phyloP scores from a whole-genome alignment of 2,888 invertebrate genomes.

The Catocala nupta region DNA sequence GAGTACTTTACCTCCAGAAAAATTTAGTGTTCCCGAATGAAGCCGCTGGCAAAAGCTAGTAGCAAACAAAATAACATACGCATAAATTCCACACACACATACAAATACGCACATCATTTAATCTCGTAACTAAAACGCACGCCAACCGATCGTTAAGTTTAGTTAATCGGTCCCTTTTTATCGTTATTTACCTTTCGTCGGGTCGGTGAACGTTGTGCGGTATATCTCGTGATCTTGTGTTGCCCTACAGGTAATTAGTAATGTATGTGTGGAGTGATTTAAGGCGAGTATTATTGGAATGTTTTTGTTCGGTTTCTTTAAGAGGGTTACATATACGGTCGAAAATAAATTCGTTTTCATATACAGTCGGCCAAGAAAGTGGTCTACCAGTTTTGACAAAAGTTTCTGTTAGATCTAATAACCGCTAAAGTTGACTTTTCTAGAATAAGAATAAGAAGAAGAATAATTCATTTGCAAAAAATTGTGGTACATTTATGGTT shows the following conservation, averaged over 20 bases:
- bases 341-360: no score
- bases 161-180: slow-evolving; percentile 58
- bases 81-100: slow-evolving; percentile 1
- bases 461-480: no score
- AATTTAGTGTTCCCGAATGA: no score
- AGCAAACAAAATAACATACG: background rate
- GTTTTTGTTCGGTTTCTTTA: background rate
- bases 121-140: slow-evolving; percentile 26
- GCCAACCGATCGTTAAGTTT: slow-evolving; percentile 51
- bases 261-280: slow-evolving; percentile 6
- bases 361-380: no score
- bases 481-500: no score
- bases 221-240: slow-evolving; percentile 12
- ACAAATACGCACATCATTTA: background rate
- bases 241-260: background rate
- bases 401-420: no score
- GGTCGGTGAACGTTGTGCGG: slow-evolving; percentile 21
- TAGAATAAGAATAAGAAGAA: no score
- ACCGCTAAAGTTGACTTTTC: no score
- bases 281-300: background rate
- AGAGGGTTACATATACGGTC: no score
- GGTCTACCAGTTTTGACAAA: no score
- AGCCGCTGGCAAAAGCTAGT: no score
- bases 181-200: slow-evolving; percentile 53
- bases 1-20: no score